phyloP scores from a whole-genome alignment of 2,797 vertebrate species.

The Miichthys miiuy region DNA sequence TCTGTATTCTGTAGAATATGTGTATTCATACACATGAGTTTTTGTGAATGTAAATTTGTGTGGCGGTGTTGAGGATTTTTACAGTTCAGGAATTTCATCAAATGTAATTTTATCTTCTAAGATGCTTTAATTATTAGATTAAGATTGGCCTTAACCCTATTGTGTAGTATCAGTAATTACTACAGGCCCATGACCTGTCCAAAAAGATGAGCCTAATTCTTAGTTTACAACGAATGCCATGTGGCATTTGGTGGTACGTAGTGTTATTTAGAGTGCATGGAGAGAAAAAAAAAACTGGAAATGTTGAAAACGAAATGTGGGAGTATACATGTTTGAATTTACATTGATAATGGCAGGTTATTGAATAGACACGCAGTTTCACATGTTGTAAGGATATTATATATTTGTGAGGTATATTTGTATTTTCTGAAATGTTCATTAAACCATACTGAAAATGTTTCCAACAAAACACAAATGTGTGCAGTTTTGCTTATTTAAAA shows the following conservation, averaged over 20 bases:
- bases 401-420: constrained; percentile 68
- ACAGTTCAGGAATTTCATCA: constrained; percentile 53
- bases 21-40: constrained; percentile 29
- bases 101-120: constrained; percentile 36
- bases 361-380: constrained; percentile 36
- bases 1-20: constrained; percentile 37
- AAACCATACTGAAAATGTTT: constrained; percentile 69
- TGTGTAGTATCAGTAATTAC: constrained; percentile 33
- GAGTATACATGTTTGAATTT: constrained; percentile 37
- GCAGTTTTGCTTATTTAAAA: too few relatives aligned
- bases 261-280: constrained; percentile 41
- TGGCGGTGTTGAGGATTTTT: constrained; percentile 22
- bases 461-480: constrained; percentile 27
- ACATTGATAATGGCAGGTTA: constrained; percentile 23
- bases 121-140: constrained; percentile 38
- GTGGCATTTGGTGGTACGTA: constrained; percentile 30
- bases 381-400: constrained; percentile 51
- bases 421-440: constrained; percentile 75
- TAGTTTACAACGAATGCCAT: constrained; percentile 56
- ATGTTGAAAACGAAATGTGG: constrained; percentile 33
- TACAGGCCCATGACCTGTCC: constrained; percentile 30
- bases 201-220: constrained; percentile 20
- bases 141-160: constrained; percentile 3
- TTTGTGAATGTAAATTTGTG: constrained; percentile 55
- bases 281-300: constrained; percentile 35